phyloP scores from a whole-genome alignment of 35 echinoderm and acorn worm species.

The Ophioderma brevispina region DNA sequence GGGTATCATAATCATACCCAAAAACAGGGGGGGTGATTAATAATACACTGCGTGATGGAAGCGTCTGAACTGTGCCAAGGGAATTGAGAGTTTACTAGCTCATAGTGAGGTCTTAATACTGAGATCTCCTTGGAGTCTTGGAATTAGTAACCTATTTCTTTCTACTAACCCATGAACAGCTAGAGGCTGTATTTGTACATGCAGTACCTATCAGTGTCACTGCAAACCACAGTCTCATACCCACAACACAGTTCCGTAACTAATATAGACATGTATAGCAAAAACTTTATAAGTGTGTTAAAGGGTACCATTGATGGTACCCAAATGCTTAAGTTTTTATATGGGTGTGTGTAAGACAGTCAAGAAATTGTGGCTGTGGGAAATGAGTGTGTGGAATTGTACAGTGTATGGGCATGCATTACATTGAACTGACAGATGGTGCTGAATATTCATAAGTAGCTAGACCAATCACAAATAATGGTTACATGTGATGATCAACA shows the following conservation, averaged over 20 bases:
- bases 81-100: no score
- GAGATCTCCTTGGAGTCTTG: not conserved
- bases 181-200: not conserved
- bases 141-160: not conserved
- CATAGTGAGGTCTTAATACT: not conserved
- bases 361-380: not conserved
- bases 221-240: no score
- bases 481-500: no score
- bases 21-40: no score
- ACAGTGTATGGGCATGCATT: not conserved
- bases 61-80: no score
- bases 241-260: not conserved
- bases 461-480: not conserved
- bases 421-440: not conserved
- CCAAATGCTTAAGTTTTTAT: not conserved
- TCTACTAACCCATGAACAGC: not conserved
- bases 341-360: not conserved
- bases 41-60: not conserved
- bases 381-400: not conserved
- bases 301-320: no score
- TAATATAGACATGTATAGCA: no score
- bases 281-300: no score
- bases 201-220: not conserved
- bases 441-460: constrained; percentile 13
- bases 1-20: no score